A percentile compares a stretch with the other conserved stretches of the same genome.
Evolutionary conservation across 1,140 invertebrate genomes (phyloP).

Genomic region (Brachionus calyciflorus): DNA sequence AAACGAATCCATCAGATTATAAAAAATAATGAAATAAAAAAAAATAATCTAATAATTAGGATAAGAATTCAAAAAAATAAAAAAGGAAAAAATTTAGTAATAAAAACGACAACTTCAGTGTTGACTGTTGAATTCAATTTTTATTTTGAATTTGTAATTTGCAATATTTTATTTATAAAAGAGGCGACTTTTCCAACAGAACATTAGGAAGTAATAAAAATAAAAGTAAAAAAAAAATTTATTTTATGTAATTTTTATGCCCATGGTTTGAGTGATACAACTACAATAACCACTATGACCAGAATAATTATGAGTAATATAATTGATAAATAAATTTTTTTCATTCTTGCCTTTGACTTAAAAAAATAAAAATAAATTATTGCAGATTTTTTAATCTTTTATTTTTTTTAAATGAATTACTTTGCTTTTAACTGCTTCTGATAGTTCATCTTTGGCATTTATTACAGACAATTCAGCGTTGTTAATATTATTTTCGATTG

Average conservation of each 20-base stretch:
- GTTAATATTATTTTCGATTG: slow-evolving; percentile 38
- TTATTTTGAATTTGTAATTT: slow-evolving; percentile 26
- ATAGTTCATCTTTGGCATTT: slow-evolving; percentile 12
- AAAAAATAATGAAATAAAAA: too few relatives aligned
- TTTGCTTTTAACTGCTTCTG: slow-evolving; percentile 18
- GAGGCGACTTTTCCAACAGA: background rate
- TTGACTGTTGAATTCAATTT: background rate
- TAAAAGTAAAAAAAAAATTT: too few relatives aligned
- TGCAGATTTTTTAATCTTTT: background rate
- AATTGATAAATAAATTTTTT: background rate
- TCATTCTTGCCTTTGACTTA: slow-evolving; percentile 44
- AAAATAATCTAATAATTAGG: too few relatives aligned
- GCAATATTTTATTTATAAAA: background rate
- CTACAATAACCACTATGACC: background rate
- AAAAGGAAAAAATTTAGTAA: too few relatives aligned
- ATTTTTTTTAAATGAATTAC: background rate
- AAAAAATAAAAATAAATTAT: background rate
- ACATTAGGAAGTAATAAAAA: background rate
- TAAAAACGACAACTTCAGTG: too few relatives aligned
- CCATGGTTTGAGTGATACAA: slow-evolving; percentile 10
- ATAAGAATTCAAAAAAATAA: too few relatives aligned
- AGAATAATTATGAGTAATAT: background rate
- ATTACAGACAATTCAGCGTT: slow-evolving; percentile 8
- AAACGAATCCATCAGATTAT: background rate
- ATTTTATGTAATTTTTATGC: too few relatives aligned